Conservation (phyloP, 1,140 invertebrate genomes). For the Scaptomyza montana region DNA sequence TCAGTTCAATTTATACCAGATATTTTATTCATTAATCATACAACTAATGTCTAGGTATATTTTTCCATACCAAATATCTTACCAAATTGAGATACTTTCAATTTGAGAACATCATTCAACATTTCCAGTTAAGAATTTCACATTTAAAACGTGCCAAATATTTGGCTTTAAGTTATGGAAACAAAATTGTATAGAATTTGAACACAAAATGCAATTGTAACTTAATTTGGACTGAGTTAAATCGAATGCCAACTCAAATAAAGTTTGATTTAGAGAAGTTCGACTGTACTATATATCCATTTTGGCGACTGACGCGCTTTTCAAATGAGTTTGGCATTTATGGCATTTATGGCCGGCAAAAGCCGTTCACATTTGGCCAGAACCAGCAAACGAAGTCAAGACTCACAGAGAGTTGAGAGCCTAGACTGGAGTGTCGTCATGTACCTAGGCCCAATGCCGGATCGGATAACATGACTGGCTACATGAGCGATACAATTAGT, state of each 20-base stretch:
- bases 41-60: too few species aligned
- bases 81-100: too few species aligned
- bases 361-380: constrained; percentile 40
- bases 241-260: too few species aligned
- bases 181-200: not conserved
- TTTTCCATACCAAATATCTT: too few species aligned
- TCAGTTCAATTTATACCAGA: too few species aligned
- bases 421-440: constrained; percentile 1
- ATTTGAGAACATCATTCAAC: too few species aligned
- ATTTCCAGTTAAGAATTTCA: not conserved
- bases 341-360: constrained; percentile 21
- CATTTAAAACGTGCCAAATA: not conserved
- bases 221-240: too few species aligned
- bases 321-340: constrained; percentile 16
- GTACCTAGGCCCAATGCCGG: constrained; percentile 27
- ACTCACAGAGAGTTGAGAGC: not conserved
- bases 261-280: constrained; percentile 2
- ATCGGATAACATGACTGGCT: constrained; percentile 61
- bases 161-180: not conserved
- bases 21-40: too few species aligned
- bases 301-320: constrained; percentile 28
- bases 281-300: constrained; percentile 9
- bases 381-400: not conserved
- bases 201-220: too few species aligned
- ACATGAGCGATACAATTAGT: constrained; percentile 71